phyloP scores from a whole-genome alignment of 2,888 invertebrate species.

The Cosmia trapezina region DNA sequence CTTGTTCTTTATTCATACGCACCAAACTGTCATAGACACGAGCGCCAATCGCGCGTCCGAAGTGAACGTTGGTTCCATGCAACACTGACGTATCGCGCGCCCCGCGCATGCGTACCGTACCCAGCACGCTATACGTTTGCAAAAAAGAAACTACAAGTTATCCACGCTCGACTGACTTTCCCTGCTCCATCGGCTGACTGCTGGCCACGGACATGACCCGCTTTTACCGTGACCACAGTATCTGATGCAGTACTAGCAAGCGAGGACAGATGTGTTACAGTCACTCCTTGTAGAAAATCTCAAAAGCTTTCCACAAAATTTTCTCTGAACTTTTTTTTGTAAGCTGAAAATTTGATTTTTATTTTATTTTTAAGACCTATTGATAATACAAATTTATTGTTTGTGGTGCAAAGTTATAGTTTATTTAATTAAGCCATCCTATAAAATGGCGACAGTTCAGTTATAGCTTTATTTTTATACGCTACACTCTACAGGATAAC shows the following conservation, averaged over 20 bases:
- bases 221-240: slow-evolving; percentile 79
- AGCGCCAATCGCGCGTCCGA: slow-evolving; percentile 88
- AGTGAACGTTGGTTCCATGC: slow-evolving; percentile 87
- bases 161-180: slow-evolving; percentile 84
- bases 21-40: slow-evolving; percentile 76
- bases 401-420: not conserved
- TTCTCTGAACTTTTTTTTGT: not conserved
- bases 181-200: slow-evolving; percentile 73
- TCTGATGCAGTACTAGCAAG: slow-evolving; percentile 50
- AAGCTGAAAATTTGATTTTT: accelerated
- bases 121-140: slow-evolving; percentile 79
- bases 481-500: slow-evolving; percentile 5
- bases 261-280: slow-evolving; percentile 43
- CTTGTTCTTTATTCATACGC: slow-evolving; percentile 80
- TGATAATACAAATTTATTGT: not conserved
- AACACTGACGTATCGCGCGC: slow-evolving; percentile 84
- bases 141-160: slow-evolving; percentile 84
- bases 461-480: slow-evolving; percentile 28
- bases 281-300: slow-evolving; percentile 32
- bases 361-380: too few relatives aligned
- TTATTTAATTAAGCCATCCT: not conserved
- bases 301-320: slow-evolving; percentile 67
- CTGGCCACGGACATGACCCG: slow-evolving; percentile 83
- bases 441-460: slow-evolving; percentile 18
- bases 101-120: slow-evolving; percentile 82